Evolutionary conservation across 2,888 invertebrate species (phyloP), one percentile per base, ranked within the genome.

Genomic region (Branchellion lobata): DNA sequence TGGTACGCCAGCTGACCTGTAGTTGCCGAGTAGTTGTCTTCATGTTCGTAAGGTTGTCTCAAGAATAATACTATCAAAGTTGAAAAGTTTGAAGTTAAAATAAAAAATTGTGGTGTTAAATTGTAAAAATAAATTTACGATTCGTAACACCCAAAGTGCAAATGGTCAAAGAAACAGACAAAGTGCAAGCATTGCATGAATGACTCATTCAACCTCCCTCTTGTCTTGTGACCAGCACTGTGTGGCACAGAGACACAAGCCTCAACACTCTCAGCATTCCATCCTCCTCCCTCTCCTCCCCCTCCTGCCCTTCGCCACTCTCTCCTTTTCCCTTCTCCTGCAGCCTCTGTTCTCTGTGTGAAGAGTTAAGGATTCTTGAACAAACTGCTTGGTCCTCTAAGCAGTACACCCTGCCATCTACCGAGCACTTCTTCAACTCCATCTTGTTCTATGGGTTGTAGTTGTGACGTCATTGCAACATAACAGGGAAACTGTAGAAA

Each of bases 1-100:
- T 74, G 79, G 53, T 79, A 79, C 18, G 57, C 18, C 29, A 79
- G 40, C 18, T 73, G 8, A 33, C 61, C 79, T 79, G 79, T n/a
- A 33, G 18, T 53, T 75, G 1, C 8, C 5, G 8, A 8, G 65
- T 14, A 8, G 65, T 65, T 14, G 24, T n/a, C 8, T 65, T 65
- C 24, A n/a, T 65, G 24, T 8, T 65, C n/a, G n/a, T n/a, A n/a
- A n/a, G n/a, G n/a, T 51, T 51, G 51, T 11, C 51, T 51, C 18
- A 18, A 18, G 51, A n/a, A n/a, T n/a, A n/a, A n/a, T n/a, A n/a
- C n/a, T n/a, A n/a, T n/a, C n/a, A n/a, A n/a, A n/a, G n/a, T n/a
- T n/a, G n/a, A n/a, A n/a, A n/a, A n/a, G n/a, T n/a, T n/a, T n/a
- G n/a, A n/a, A n/a, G n/a, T n/a, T n/a, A n/a, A n/a, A n/a, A n/a